A percentile compares a stretch with the other conserved stretches of the same genome.
These are phyloP conservation scores for Rhombomys opimus DNA, from an alignment of 2,113 vertebrate genomes.

Conservation along the genomic window DNA sequence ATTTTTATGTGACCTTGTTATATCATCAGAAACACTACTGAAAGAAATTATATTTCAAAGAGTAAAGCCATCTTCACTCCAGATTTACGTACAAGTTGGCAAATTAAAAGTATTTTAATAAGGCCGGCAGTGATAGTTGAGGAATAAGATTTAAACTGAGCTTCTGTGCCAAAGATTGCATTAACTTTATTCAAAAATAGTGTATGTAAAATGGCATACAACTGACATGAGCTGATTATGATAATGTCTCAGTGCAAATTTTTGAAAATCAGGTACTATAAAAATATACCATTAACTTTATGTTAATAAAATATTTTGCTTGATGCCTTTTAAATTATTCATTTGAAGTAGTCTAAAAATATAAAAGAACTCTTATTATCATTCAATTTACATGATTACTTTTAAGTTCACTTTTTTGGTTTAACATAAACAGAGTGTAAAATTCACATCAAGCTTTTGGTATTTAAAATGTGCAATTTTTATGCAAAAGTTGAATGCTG, in stretches of 20 bases:
- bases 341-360: slow-evolving; percentile 92
- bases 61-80: slow-evolving; percentile 63
- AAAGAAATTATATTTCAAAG: slow-evolving; percentile 75
- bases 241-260: slow-evolving; percentile 88
- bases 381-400: slow-evolving; percentile 93
- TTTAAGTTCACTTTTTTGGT: slow-evolving; percentile 90
- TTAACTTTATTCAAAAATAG: slow-evolving; percentile 86
- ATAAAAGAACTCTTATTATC: slow-evolving; percentile 92
- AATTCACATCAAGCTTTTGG: slow-evolving; percentile 88
- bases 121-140: slow-evolving; percentile 71
- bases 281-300: slow-evolving; percentile 93
- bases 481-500: slow-evolving; percentile 89
- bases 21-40: slow-evolving; percentile 57
- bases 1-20: slow-evolving; percentile 69
- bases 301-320: slow-evolving; percentile 93
- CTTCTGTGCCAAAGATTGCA: slow-evolving; percentile 83
- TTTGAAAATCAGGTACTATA: slow-evolving; percentile 90
- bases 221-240: slow-evolving; percentile 90
- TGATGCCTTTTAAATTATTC: slow-evolving; percentile 92
- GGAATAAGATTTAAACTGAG: slow-evolving; percentile 78
- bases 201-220: slow-evolving; percentile 85
- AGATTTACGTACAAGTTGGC: slow-evolving; percentile 70
- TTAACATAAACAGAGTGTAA: slow-evolving; percentile 90
- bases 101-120: slow-evolving; percentile 84
- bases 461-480: slow-evolving; percentile 90